Evolutionary conservation across 2,797 vertebrate species (phyloP).

Genomic region (Mionectes olivaceus): DNA sequence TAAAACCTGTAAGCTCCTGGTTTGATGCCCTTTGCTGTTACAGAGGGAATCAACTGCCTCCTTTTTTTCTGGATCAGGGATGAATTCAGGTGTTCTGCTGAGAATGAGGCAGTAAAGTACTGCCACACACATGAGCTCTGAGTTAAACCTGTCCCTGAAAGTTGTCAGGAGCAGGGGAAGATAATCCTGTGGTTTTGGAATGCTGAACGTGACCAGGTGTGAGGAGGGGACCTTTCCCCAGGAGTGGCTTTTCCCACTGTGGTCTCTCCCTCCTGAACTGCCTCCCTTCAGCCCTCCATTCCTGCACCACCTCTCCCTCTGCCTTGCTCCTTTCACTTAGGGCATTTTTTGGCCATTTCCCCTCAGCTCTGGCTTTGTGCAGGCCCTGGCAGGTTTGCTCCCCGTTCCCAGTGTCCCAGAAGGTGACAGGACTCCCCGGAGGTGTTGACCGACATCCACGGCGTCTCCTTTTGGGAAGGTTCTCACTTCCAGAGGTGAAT

Average conservation of each 20-base stretch:
- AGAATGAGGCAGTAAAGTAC: no score
- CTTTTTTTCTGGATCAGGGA: no score
- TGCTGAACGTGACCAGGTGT: not conserved
- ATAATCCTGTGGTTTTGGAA: rapidly evolving
- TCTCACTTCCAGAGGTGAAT: not conserved
- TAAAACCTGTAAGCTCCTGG: no score
- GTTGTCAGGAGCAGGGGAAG: not conserved
- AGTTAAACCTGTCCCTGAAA: rapidly evolving
- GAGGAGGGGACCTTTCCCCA: not conserved
- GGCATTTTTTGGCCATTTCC: not conserved
- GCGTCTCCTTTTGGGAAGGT: not conserved
- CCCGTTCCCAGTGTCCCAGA: rapidly evolving
- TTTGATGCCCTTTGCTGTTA: no score
- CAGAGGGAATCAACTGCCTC: no score
- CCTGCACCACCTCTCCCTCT: not conserved
- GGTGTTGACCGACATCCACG: rapidly evolving
- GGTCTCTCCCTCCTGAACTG: not conserved
- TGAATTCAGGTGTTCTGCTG: no score
- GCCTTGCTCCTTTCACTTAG: rapidly evolving
- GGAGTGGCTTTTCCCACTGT: rapidly evolving
- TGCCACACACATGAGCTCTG: rapidly evolving
- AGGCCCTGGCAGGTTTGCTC: not conserved
- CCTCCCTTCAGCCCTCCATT: not conserved
- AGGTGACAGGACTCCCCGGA: rapidly evolving
- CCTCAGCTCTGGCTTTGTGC: not conserved